These are phyloP conservation scores for Anguilla obscura DNA, from an alignment of 2,797 vertebrate species.

Conservation along the genomic window DNA sequence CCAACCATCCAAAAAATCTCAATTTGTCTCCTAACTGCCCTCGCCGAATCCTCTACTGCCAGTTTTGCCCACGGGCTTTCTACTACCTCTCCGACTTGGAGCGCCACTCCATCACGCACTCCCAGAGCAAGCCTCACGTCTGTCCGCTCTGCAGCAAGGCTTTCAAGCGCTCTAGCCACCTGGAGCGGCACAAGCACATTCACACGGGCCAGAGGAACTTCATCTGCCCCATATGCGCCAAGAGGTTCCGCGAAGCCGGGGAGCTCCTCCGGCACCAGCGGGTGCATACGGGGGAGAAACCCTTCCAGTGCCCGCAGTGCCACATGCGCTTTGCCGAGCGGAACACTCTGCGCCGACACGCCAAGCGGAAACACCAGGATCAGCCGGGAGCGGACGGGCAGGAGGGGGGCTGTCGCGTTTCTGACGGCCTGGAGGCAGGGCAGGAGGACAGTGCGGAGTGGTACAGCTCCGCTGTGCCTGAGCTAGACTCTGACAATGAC, in stretches of 20 bases:
- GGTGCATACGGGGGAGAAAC: slow-evolving; percentile 89
- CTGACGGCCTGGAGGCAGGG: slow-evolving; percentile 59
- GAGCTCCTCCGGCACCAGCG: slow-evolving; percentile 88
- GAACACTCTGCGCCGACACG: slow-evolving; percentile 86
- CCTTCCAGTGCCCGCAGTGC: slow-evolving; percentile 87
- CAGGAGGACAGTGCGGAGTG: slow-evolving; percentile 75
- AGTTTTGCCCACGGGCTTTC: slow-evolving; percentile 85
- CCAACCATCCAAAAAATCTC: slow-evolving; percentile 50
- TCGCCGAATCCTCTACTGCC: slow-evolving; percentile 81
- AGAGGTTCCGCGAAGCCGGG: slow-evolving; percentile 87
- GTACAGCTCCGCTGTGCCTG: slow-evolving; percentile 76
- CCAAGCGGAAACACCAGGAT: slow-evolving; percentile 83
- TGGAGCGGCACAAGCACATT: slow-evolving; percentile 89
- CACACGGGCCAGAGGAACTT: slow-evolving; percentile 88
- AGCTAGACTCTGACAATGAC: slow-evolving; percentile 71
- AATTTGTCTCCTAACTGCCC: slow-evolving; percentile 59
- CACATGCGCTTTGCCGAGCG: slow-evolving; percentile 87
- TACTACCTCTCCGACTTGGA: slow-evolving; percentile 90
- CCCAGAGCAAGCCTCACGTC: slow-evolving; percentile 85
- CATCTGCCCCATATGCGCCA: slow-evolving; percentile 81
- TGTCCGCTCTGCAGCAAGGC: slow-evolving; percentile 86
- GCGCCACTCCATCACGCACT: slow-evolving; percentile 88
- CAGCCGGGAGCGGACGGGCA: slow-evolving; percentile 68
- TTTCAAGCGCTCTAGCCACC: slow-evolving; percentile 89
- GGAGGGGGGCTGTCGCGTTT: slow-evolving; percentile 25